A percentile compares a stretch with the other conserved stretches of the same genome.
These are phyloP conservation scores for Tricholauxania praeusta DNA, from an alignment of 2,888 invertebrate species.

Conservation along the genomic window DNA sequence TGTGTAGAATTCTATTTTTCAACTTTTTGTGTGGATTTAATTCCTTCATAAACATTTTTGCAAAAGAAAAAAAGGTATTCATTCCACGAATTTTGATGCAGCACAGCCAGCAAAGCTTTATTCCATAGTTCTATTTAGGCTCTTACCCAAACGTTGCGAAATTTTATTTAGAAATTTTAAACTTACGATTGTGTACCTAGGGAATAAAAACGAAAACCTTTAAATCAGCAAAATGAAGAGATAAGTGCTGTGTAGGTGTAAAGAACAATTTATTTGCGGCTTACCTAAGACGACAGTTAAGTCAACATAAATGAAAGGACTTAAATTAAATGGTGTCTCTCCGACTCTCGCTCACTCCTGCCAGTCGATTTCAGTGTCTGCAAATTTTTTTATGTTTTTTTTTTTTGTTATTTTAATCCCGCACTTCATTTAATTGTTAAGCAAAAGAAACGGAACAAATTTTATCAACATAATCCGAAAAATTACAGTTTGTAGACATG, in stretches of 20 bases:
- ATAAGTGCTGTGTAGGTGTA: neutral
- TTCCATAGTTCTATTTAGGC: no score
- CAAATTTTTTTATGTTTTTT: neutral
- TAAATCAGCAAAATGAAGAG: neutral
- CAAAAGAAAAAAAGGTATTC: no score
- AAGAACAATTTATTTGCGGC: neutral
- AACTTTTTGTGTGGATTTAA: no score
- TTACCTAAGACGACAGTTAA: neutral
- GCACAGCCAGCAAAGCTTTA: no score
- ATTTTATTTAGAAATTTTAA: neutral
- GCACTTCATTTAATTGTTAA: slow-evolving; percentile 4
- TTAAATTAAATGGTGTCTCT: neutral
- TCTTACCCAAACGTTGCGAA: neutral
- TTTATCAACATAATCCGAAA: slow-evolving; percentile 28
- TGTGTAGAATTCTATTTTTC: no score
- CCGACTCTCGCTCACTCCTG: neutral
- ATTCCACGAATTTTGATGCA: no score
- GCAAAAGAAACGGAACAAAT: slow-evolving; percentile 31
- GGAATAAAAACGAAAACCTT: neutral
- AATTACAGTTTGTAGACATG: slow-evolving; percentile 29
- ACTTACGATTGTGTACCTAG: neutral
- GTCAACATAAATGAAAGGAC: neutral
- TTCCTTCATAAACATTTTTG: no score
- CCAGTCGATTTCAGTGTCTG: neutral
- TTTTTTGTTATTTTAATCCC: neutral